Conservation (phyloP, 2,113 vertebrate species). For the Spheniscus mendiculus region DNA sequence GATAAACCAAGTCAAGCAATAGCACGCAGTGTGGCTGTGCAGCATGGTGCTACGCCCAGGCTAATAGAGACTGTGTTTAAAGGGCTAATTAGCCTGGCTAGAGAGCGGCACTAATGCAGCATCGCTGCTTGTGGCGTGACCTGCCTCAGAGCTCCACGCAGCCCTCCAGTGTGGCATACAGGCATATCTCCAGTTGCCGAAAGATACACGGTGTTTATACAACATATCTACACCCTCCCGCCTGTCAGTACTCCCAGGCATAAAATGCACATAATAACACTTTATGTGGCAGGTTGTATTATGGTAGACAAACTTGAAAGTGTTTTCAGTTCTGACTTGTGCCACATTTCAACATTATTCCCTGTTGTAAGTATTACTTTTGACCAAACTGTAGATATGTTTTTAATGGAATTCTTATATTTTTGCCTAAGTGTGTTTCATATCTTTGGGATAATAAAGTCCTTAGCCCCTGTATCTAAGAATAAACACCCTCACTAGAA, state of each 20-base stretch:
- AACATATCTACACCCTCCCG: fast-evolving
- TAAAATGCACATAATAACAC: neutral
- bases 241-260: neutral
- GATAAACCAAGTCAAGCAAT: neutral
- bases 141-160: neutral
- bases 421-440: neutral
- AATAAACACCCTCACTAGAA: neutral
- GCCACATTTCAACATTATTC: neutral
- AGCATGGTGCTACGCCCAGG: neutral
- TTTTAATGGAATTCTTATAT: neutral
- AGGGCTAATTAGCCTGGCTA: neutral
- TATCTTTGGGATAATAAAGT: neutral
- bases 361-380: neutral
- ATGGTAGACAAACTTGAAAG: neutral
- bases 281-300: neutral
- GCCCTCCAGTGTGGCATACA: neutral
- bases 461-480: neutral
- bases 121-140: fast-evolving
- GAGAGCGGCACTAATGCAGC: neutral
- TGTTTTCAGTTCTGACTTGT: neutral
- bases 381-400: neutral
- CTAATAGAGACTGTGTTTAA: neutral
- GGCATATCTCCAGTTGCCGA: neutral
- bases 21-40: neutral
- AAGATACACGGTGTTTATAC: neutral